Evolutionary conservation across 2,888 invertebrate genomes (phyloP), one percentile per base, ranked within the genome.

Genomic region (Subacronicta megacephala): DNA sequence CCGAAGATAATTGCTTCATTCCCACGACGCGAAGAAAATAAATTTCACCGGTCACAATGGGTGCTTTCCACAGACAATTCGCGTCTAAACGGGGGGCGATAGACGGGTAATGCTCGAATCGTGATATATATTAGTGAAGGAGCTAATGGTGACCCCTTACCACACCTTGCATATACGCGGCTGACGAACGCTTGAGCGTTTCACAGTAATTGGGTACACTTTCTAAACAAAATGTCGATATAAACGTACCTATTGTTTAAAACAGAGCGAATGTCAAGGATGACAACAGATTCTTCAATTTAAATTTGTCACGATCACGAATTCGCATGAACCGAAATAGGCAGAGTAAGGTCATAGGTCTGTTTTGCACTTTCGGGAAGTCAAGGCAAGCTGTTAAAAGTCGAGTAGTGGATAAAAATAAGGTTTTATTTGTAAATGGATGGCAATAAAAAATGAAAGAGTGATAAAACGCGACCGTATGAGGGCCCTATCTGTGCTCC

Each of bases 241-340:
- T 75, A 80, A 73, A 78, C 62, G 61, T 75, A 78, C 62, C 60
- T 75, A 86, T 86, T 87, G 86, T 90, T 85, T 87, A 82, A 90
- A 84, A 83, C 80, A 75, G 84, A 87, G 81, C 85, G 82, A 83
- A 90, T 88, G 90, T 89, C 91, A 92, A 92, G 91, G 90, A 89
- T 89, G 79, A 74, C 72, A 81, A 84, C 80, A 79, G 82, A 81
- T 84, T 86, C 83, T 85, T 88, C 85, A 82, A 89, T 87, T 87
- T 83, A 78, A 78, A 87, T 89, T 85, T 89, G 90, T 92, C 90
- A 90, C 90, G 92, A 91, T 84, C 84, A 83, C 82, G 85, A 86
- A 84, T 81, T 81, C 75, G 80, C 78, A 81, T 81, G 78, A 77
- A 76, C 77, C 75, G 69, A 77, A 77, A 78, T 77, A 74, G 72